phyloP scores from a whole-genome alignment of 2,797 vertebrate genomes.

The Hypotaenidia okinawae region DNA sequence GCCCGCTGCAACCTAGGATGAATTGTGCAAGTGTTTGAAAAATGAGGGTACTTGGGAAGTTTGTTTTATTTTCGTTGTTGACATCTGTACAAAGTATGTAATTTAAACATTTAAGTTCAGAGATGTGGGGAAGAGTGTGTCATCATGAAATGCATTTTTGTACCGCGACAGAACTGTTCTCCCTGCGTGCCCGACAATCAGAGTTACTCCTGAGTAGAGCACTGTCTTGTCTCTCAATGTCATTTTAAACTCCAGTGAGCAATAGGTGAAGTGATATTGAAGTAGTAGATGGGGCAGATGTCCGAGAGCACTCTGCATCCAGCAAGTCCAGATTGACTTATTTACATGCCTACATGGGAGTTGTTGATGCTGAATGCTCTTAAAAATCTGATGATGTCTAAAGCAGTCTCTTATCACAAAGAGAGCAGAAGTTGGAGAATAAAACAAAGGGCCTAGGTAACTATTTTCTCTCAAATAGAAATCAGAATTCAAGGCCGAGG shows the following conservation, averaged over 20 bases:
- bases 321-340: not conserved
- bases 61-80: not conserved
- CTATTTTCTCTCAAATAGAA: conserved; percentile 13
- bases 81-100: not conserved
- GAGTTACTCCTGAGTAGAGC: not conserved
- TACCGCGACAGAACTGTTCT: not conserved
- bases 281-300: not conserved
- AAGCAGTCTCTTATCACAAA: not conserved
- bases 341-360: not conserved
- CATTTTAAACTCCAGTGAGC: not conserved
- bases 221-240: not conserved
- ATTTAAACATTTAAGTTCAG: not conserved
- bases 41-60: not conserved
- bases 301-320: not conserved
- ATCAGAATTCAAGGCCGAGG: not conserved
- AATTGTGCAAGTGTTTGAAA: not conserved
- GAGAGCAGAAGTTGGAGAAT: not conserved
- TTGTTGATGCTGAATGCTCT: conserved; percentile 4
- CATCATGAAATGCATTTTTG: not conserved
- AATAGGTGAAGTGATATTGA: not conserved
- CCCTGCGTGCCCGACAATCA: not conserved
- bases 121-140: not conserved
- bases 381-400: conserved; percentile 3
- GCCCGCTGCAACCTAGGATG: not conserved
- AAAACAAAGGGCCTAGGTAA: not conserved